Evolutionary conservation across 2,113 vertebrate species (phyloP).

Genomic region (Antennarius striatus): DNA sequence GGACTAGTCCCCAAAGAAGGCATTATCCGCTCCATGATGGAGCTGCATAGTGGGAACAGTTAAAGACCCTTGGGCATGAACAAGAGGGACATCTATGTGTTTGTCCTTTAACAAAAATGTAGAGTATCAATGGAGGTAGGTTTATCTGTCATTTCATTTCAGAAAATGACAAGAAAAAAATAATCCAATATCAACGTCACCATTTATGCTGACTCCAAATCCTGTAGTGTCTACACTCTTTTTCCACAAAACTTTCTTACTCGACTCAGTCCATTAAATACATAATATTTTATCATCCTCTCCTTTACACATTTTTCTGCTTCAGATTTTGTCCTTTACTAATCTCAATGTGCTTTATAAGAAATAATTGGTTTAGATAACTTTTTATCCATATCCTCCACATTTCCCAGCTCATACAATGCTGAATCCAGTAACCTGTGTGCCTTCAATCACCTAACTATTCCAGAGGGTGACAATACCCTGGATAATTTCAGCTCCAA

Average conservation of each 20-base stretch:
- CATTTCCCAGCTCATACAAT: slow-evolving; percentile 34
- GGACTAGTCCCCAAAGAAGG: too few species aligned
- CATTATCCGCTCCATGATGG: too few species aligned
- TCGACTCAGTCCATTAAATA: too few species aligned
- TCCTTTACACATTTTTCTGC: slow-evolving; percentile 32
- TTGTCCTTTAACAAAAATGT: not conserved
- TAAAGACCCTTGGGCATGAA: too few species aligned
- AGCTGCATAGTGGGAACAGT: too few species aligned
- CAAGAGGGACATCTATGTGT: too few species aligned
- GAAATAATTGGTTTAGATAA: slow-evolving; percentile 67
- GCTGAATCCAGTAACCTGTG: slow-evolving; percentile 40
- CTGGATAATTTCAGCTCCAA: slow-evolving; percentile 59
- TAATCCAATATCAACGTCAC: not conserved
- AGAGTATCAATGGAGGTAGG: not conserved
- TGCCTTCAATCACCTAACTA: slow-evolving; percentile 62
- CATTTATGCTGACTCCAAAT: slow-evolving; percentile 10
- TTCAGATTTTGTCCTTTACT: slow-evolving; percentile 42
- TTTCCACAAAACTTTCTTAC: not conserved
- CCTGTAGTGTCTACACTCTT: not conserved
- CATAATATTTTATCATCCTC: not conserved
- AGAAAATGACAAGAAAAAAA: too few species aligned
- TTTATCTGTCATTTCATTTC: not conserved
- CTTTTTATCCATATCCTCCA: slow-evolving; percentile 61
- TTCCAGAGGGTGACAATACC: slow-evolving; percentile 50
- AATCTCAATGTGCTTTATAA: slow-evolving; percentile 53